Base-by-base conservation (phyloP, 1,140 invertebrate species). In the Pseudoatta argentina region DNA sequence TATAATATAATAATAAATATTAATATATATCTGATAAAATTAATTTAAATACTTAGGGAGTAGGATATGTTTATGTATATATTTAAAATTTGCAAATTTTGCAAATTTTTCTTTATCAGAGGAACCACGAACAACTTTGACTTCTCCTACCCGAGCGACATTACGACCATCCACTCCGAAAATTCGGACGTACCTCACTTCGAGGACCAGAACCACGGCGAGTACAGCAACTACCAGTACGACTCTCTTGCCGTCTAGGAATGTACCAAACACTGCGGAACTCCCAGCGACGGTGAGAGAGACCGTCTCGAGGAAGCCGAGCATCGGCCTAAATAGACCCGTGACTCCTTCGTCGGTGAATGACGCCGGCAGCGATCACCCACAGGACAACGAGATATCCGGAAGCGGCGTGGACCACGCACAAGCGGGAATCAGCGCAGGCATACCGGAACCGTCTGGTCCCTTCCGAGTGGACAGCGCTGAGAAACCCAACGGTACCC, bases 401-500 rank as follows among this genome's bases (percentile, higher is more conserved):
- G 96, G 96, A 34, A 96, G 95, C 63, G 95, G 95, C 4, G 95
- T 96, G 3, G 94, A 96, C 51, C 95, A 95, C 51, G 95, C 95
- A 7, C 94, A 95, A 24, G 92, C 95, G 71, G 95, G 96, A 85
- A 92, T 96, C 87, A 94, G 95, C 95, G 93, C 96, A 91, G 88
- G 97, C 95, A 81, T 97, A 96, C 91, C 97, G 95, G 90, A 97
- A 96, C 94, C 95, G 10, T 94, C 94, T 1, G 95, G 97, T 0
- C 97, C 97, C 0, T 96, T 96, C 76, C 96, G 96, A 1, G 96
- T 97, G 1, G 97, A 97, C 83, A 96, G 96, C 57, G 96, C 97
- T 44, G 95, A 96, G 30, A 96, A 96, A 64, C 94, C 96, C 14
- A 73, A 51, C 24, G 71, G 77, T 59, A 95, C 96, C 1, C 96